Base-by-base conservation (phyloP, 2,888 invertebrate species). In the Eurois occulta region DNA sequence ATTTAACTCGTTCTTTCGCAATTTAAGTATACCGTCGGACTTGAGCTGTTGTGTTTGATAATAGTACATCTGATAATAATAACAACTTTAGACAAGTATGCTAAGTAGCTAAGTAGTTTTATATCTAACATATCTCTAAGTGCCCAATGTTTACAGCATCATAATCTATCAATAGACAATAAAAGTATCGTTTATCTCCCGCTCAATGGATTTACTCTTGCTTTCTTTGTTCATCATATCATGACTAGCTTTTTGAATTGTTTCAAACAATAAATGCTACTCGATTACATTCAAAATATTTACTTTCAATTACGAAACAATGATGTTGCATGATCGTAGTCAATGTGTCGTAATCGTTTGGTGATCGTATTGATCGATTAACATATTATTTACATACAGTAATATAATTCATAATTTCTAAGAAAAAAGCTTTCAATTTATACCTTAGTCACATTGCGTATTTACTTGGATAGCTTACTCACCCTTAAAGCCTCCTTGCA, bases 241-340 rank as follows among this genome's bases (percentile, higher is more conserved):
- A 86, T 93, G 93, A 93, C 92, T 91, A 84, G 90, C 86, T 87
- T 78, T 90, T 92, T 90, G 83, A 85, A 87, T 91, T 89, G 89
- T 88, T 90, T 90, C 80, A 88, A 89, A 89, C 90, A 89, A 91
- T 90, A 89, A 87, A 87, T 83, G 90, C 83, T 85, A 86, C 83
- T 87, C 87, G 86, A 87, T 87, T 85, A 88, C 81, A 81, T 75
- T 81, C 77, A 89, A 83, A 86, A 88, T 89, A 90, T 90, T 92
- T 90, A 91, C 91, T 91, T 92, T 92, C 91, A 90, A 92, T 93
- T 90, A 89, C 79, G 73, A 81, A 85, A 87, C 78, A 84, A 90
- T 92, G 92, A 91, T 86, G 81, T 68, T 75, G 88, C 88, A 85
- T 41, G 75, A 84, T 80, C 64, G 35, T 24, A 73, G 58, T 75